Evolutionary conservation across 2,888 invertebrate species (phyloP), one percentile per base, ranked within the genome.

Genomic region (Serripes groenlandicus): DNA sequence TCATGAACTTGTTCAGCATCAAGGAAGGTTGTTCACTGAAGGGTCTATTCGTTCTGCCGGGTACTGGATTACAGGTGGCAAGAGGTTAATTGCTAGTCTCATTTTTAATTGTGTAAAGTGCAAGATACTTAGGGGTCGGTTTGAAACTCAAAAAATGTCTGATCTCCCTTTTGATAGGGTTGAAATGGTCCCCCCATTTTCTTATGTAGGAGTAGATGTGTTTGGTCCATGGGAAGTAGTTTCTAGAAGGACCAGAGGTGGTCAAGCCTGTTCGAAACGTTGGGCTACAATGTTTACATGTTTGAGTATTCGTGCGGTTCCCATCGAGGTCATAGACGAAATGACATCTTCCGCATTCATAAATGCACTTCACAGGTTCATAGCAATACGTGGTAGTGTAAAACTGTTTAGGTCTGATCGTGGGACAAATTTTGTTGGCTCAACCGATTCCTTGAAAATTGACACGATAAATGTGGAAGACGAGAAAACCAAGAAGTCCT

Each of bases 1-100:
- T 60, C 85, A 85, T 69, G 68, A 77, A 35, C 42, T 69, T 15
- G 83, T 85, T 5, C 15, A 49, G 18, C 85, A 85, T 49, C 82
- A 85, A 58, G 82, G 85, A 5, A 26, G 85, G 11, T 73, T 75
- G 35, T 73, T 82, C n/a, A 82, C 82, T 28, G 81, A 85, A 62
- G 81, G 78, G 3, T 64, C 78, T 37, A 62, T 82, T 1, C 56
- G 82, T 49, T 26, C 52, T 28, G 81, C 72, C 11, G 81, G 85
- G 7, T 79, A 58, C 60, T 85, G 82, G 85, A 70, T 82, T 0
- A 66, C 71, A 1, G 80, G 79, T 18, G 37, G 69, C 3, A 73
- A 54, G 23, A 54, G 4, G 54, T 23, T 54, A 11, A 4, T 54
- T 21, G 18, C n/a, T 21, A n/a, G n/a, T 7, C n/a, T 54, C 18